Conservation (phyloP, 2,797 vertebrate genomes). For the Poecilia wingei region DNA sequence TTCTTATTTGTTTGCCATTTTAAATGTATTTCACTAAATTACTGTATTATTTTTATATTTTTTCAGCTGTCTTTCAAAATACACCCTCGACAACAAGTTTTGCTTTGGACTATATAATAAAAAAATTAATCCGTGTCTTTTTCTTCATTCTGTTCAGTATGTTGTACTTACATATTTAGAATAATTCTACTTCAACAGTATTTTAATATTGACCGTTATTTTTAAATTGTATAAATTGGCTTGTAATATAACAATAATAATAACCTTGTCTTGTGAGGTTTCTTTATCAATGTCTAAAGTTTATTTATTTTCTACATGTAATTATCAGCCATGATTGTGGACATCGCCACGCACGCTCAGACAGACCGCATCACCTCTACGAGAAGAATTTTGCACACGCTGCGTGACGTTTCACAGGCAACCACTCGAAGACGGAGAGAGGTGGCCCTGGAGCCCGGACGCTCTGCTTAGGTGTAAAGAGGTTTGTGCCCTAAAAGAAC, state of each 20-base stretch:
- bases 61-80: neutral
- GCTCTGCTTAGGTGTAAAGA: slow-evolving; percentile 89
- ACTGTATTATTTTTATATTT: neutral
- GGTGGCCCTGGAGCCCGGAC: slow-evolving; percentile 76
- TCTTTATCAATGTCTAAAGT: neutral
- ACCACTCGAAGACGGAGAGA: slow-evolving; percentile 75
- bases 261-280: neutral
- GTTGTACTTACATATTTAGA: neutral
- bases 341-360: slow-evolving; percentile 23
- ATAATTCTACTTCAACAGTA: neutral
- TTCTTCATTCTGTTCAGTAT: neutral
- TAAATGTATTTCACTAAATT: neutral
- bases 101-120: neutral
- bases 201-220: neutral
- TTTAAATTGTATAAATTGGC: neutral
- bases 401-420: slow-evolving; percentile 71
- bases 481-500: slow-evolving; percentile 77
- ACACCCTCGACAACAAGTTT: neutral
- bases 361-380: slow-evolving; percentile 54
- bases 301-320: neutral
- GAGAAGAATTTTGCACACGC: slow-evolving; percentile 76
- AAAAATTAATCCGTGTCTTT: neutral
- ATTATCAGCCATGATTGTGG: neutral
- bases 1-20: neutral
- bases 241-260: neutral